Base-by-base conservation (phyloP, 2,888 invertebrate genomes). In the Cryptocephalus primarius region DNA sequence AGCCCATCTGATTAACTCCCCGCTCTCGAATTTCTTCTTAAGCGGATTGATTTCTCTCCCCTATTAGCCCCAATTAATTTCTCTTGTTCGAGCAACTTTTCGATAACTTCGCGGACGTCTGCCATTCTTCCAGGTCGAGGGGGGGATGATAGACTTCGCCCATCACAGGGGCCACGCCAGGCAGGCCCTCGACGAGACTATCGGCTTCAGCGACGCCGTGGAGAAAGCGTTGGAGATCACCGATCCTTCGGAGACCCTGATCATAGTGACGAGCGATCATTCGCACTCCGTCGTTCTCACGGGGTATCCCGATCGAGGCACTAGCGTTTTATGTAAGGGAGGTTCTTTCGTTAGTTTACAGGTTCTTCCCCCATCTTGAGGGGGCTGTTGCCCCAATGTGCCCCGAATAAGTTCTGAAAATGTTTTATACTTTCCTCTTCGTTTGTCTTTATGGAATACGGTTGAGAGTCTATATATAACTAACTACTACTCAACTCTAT, bases 251-350 rank as follows among this genome's bases (percentile, higher is more conserved):
- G 59, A 64, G 32, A 93, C 94, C 0, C 72, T 94, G 11, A 72
- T 93, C 1, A 78, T 94, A 40, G 91, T 90, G 1, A 89, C 90
- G 1, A 85, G 87, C 46, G 90, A 90, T 68, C 90, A 90, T 66
- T 78, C 85, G 0, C 90, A 90, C 63, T 81, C 86, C 0, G 65
- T 90, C 56, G 75, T 80, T 4, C 83, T 90, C 43, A 86, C 84
- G 55, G 90, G 90, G 0, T 85, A 88, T 62, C 80, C 85, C 0
- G 71, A 77, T 1, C 73, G 86, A 50, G 84, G 84, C 2, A 73
- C 75, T 9, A 73, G 79, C 55, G 80, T 91, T 53, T 75, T 88
- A 55, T 88, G 86, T 83, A 64, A 63, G 51, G 42, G 39, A 9
- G 12, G 36, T 36, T 36, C n/a, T n/a, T n/a, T n/a, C n/a, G n/a